Evolutionary conservation across 2,888 invertebrate species (phyloP).

Genomic region (Didymodactylos carnosus): DNA sequence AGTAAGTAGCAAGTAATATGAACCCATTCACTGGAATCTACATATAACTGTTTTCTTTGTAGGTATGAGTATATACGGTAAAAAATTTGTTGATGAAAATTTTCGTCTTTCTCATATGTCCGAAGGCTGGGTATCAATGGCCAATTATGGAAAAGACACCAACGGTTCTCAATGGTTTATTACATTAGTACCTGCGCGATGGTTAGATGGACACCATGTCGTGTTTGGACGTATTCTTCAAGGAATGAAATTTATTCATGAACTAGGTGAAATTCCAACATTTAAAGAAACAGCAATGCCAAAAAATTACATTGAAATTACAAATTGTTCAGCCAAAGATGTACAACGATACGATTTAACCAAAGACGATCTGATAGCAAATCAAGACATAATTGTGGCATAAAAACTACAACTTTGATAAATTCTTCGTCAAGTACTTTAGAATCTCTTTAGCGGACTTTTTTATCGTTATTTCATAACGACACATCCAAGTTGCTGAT

Average conservation of each 20-base stretch:
- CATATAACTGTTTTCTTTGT: background rate
- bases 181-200: constrained; percentile 28
- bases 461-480: too few species aligned
- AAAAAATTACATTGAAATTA: constrained; percentile 23
- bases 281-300: constrained; percentile 23
- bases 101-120: constrained; percentile 28
- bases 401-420: background rate
- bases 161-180: constrained; percentile 35
- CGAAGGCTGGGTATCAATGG: constrained; percentile 33
- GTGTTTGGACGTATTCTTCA: constrained; percentile 32
- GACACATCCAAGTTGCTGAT: too few species aligned
- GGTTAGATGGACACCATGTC: constrained; percentile 33
- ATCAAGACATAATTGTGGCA: constrained; percentile 18
- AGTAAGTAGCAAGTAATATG: constrained; percentile 22
- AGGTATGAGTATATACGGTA: constrained; percentile 30
- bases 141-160: constrained; percentile 33
- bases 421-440: too few species aligned
- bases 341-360: constrained; percentile 25
- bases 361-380: constrained; percentile 19
- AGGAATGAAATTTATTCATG: constrained; percentile 23
- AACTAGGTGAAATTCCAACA: constrained; percentile 23
- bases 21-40: too few species aligned
- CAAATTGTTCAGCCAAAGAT: constrained; percentile 23
- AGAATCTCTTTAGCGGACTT: too few species aligned
- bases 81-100: constrained; percentile 31